Evolutionary conservation across 2,113 vertebrate genomes (phyloP), one percentile per base, ranked within the genome.

Genomic region (Sinocyclocheilus grahami): DNA sequence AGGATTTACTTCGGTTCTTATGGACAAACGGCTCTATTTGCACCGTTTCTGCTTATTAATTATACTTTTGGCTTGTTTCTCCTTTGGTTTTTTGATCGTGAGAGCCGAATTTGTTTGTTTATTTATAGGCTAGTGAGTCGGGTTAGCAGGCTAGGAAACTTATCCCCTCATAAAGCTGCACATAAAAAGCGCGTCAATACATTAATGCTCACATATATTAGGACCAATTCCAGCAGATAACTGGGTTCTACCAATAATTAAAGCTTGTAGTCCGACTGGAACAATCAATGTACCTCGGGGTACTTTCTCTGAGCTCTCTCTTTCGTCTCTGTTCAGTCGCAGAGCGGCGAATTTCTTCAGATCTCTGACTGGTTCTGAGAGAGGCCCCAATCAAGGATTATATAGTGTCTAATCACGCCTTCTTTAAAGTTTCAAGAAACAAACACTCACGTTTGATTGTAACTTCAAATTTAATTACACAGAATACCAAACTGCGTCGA

Each of bases 361-460:
- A 93, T 94, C 93, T 88, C 86, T 85, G 67, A 90, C 93, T 93
- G 93, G 94, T 94, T 94, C 88, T 85, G 74, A 81, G 33, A 51
- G 88, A 93, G 93, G 94, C 94, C 94, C 94, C 94, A 94, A 77
- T 89, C 86, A 92, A 91, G 90, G 93, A 93, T 94, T 93, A 94
- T 90, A 88, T 74, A 65, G 92, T 89, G 91, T 72, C 92, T 89
- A 67, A 27, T 13, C 90, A 91, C 91, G 94, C 95, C 95, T 90
- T 92, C 55, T 79, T 55, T 46, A 78, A 82, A 85, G 63, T 48
- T 6, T 11, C 22, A 55, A 37, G 62, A 24, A 22, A 77, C 39
- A 20, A 12, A 60, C 48, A 18, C 14, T 27, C 67, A 51, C 46
- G 13, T 55, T 53, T 72, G 30, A 37, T 72, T n/a, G 14, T 20